A percentile compares a stretch with the other conserved stretches of the same genome.
Evolutionary conservation across 2,888 invertebrate species (phyloP).

Genomic region (Lydus trimaculatus): DNA sequence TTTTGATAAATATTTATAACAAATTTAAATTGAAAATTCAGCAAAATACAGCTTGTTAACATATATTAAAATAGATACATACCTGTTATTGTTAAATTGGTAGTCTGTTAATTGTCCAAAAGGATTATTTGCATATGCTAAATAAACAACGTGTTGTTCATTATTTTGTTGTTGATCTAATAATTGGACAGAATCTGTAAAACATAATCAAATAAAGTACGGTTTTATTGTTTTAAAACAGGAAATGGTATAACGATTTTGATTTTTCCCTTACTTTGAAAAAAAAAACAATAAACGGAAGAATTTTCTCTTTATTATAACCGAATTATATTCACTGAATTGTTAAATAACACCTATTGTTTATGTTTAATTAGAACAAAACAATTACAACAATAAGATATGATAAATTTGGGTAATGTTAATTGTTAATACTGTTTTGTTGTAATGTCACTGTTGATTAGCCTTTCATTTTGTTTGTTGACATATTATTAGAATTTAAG

Average conservation of each 20-base stretch:
- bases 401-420: neutral
- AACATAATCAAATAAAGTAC: neutral
- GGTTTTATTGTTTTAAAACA: neutral
- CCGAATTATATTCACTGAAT: too few relatives aligned
- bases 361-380: neutral
- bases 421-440: neutral
- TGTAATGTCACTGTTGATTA: neutral
- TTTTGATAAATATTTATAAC: neutral
- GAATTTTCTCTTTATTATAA: too few relatives aligned
- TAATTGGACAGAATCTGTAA: neutral
- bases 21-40: neutral
- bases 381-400: neutral
- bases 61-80: neutral
- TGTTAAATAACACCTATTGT: too few relatives aligned
- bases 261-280: too few relatives aligned
- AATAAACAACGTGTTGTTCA: constrained; percentile 36
- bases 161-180: neutral
- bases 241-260: too few relatives aligned
- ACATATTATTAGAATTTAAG: neutral
- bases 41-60: neutral
- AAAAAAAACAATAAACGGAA: too few relatives aligned
- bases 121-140: constrained; percentile 54
- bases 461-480: neutral
- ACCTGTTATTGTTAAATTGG: constrained; percentile 24
- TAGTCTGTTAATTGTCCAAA: constrained; percentile 51